Evolutionary conservation across 2,888 invertebrate species (phyloP).

Genomic region (Dimorphilus gyrociliatus): DNA sequence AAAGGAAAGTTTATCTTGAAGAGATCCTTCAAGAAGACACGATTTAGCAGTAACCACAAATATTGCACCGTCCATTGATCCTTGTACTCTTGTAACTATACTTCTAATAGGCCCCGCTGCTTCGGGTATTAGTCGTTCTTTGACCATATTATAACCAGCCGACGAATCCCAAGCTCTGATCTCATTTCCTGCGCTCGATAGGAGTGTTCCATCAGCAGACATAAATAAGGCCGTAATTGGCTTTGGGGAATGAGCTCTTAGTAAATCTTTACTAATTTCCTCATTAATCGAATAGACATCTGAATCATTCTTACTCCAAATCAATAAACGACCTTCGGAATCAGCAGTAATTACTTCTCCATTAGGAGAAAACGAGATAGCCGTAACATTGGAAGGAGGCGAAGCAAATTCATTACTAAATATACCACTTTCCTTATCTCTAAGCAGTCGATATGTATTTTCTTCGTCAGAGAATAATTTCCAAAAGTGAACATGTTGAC

Average conservation of each 20-base stretch:
- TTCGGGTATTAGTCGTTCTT: constrained; percentile 54
- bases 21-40: constrained; percentile 71
- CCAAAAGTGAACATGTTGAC: constrained; percentile 81
- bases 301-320: constrained; percentile 73
- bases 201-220: constrained; percentile 71
- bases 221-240: constrained; percentile 68
- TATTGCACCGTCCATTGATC: constrained; percentile 71
- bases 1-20: constrained; percentile 70
- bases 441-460: constrained; percentile 70
- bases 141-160: constrained; percentile 73
- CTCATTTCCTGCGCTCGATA: constrained; percentile 62
- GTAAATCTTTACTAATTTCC: too few relatives aligned
- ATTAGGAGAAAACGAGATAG: constrained; percentile 67
- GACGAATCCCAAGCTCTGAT: constrained; percentile 81
- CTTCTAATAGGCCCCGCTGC: constrained; percentile 71
- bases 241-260: too few relatives aligned
- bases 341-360: constrained; percentile 84
- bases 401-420: too few relatives aligned
- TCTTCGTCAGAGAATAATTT: constrained; percentile 42
- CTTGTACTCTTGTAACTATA: constrained; percentile 63
- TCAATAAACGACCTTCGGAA: constrained; percentile 73
- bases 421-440: constrained; percentile 42
- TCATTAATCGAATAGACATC: constrained; percentile 50
- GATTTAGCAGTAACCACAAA: constrained; percentile 78
- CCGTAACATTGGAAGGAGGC: constrained; percentile 49